A percentile compares a stretch with the other conserved stretches of the same genome.
phyloP scores from a whole-genome alignment of 2,113 vertebrate species.

The Python bivittatus region DNA sequence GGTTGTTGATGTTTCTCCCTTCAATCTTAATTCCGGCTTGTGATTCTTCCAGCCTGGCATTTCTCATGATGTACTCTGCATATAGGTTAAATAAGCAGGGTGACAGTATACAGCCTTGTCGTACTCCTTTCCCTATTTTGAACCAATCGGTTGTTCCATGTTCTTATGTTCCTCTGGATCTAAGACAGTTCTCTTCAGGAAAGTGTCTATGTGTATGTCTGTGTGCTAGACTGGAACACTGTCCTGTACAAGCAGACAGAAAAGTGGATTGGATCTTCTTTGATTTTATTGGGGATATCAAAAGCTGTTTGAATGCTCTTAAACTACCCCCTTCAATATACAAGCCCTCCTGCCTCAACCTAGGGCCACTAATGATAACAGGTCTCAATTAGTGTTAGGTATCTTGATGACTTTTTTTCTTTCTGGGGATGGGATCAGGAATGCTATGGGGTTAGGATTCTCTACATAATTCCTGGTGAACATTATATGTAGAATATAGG shows the following conservation, averaged over 20 bases:
- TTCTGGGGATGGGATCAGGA: not conserved
- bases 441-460: not conserved
- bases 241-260: not conserved
- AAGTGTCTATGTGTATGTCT: not conserved
- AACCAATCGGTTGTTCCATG: no score
- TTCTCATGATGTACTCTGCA: no score
- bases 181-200: not conserved
- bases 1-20: no score
- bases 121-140: no score
- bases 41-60: no score
- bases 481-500: not conserved
- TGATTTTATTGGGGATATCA: not conserved
- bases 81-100: no score
- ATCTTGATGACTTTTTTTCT: not conserved
- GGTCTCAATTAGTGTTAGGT: not conserved
- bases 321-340: not conserved
- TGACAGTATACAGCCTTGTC: no score
- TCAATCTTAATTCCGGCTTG: no score
- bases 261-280: not conserved
- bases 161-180: not conserved
- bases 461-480: no score
- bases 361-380: not conserved
- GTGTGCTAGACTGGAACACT: not conserved
- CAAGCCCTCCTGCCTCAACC: not conserved
- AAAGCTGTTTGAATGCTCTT: not conserved